Base-by-base conservation (phyloP, 2,888 invertebrate species). In the Carabus problematicus region DNA sequence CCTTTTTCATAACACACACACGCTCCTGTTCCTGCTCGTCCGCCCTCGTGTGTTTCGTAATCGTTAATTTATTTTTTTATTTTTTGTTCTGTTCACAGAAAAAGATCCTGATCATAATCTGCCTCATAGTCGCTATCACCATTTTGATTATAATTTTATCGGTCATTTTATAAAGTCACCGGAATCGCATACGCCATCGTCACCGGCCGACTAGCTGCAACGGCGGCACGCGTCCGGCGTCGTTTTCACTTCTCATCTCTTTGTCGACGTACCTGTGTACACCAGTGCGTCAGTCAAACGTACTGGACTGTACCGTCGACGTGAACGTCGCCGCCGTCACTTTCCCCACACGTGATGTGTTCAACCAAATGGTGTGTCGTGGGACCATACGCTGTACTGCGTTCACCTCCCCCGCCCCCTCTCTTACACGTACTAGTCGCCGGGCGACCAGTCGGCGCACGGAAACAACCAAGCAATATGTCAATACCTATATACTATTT, bases 51-150 rank as follows among this genome's bases (percentile, higher is more conserved):
- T 45, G 45, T 45, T 45, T 14, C 14, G 45, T 45, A 45, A 45
- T 56, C 70, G 81, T 84, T 83, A 83, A 82, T 83, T 84, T 84
- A 80, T 76, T 82, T 83, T 83, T 83, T 79, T 77, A 82, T 84
- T 84, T 79, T 82, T 83, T 80, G 84, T 85, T 88, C 81, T 85
- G 84, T 85, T 91, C 88, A 82, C 92, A 93, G 92, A 93, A 92
- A 91, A 90, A 91, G 88, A 90, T 93, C 88, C 88, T 91, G 89
- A 91, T 92, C 88, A 87, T 91, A 84, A 89, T 92, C 87, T 92
- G 93, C 89, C 87, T 92, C 85, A 85, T 88, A 82, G 85, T 92
- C 84, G 88, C 89, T 84, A 84, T 89, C 88, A 85, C 89, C 85
- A 88, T 92, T 85, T 86, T 91, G 85, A 87, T 89, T 85, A 88